phyloP scores from a whole-genome alignment of 2,888 invertebrate species.

The Drosophila mettleri region DNA sequence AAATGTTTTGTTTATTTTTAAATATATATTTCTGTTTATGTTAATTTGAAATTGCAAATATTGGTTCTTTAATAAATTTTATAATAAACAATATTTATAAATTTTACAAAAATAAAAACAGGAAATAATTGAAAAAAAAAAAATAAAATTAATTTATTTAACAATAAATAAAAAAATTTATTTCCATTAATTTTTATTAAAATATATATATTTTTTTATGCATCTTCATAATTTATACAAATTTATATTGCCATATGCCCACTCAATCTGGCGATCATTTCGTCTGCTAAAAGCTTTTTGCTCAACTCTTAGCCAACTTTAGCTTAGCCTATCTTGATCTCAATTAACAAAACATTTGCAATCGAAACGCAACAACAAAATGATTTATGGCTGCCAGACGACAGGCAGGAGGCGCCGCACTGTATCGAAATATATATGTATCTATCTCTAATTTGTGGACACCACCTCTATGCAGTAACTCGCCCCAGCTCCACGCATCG shows the following conservation, averaged over 20 bases:
- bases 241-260: not conserved
- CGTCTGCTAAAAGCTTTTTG: not conserved
- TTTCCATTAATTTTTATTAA: not conserved
- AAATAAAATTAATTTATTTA: no score
- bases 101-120: no score
- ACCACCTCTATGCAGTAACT: not conserved
- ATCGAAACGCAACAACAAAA: slow-evolving; percentile 16
- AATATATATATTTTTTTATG: not conserved
- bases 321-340: slow-evolving; percentile 12
- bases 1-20: no score
- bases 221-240: no score
- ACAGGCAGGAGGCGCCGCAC: slow-evolving; percentile 4
- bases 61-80: no score
- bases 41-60: no score
- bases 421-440: not conserved
- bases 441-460: slow-evolving; percentile 6
- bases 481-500: not conserved
- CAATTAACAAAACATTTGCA: slow-evolving; percentile 37
- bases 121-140: no score
- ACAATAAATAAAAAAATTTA: not conserved
- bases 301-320: not conserved
- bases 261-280: not conserved
- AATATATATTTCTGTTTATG: no score
- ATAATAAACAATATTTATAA: no score
- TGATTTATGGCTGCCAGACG: slow-evolving; percentile 29